Percentiles rank a stretch among this genome's conserved stretches.
These are phyloP conservation scores for Apteryx mantelli DNA, from an alignment of 2,113 vertebrate species.

Conservation along the genomic window DNA sequence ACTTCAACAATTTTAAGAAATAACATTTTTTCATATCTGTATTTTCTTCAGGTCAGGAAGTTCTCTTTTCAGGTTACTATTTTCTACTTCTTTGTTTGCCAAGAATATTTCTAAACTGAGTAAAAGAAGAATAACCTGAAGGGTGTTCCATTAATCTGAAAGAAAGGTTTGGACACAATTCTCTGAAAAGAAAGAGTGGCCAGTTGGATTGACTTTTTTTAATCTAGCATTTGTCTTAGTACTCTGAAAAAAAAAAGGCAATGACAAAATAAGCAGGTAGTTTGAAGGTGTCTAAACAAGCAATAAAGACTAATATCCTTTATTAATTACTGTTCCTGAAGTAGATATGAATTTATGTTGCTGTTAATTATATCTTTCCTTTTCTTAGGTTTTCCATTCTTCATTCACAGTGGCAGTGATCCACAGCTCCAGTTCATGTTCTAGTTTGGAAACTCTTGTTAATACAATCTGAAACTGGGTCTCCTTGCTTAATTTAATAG, in stretches of 20 bases:
- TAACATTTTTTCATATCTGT: neutral
- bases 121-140: neutral
- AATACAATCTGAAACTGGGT: constrained; percentile 16
- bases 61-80: neutral
- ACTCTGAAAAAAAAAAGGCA: constrained; percentile 44
- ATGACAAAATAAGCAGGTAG: constrained; percentile 13
- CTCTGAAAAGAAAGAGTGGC: neutral
- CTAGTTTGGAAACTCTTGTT: neutral
- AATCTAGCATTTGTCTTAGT: neutral
- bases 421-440: neutral
- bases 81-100: neutral
- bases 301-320: neutral
- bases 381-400: constrained; percentile 17
- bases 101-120: neutral
- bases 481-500: neutral
- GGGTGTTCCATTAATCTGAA: neutral
- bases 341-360: neutral
- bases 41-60: neutral
- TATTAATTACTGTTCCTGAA: neutral
- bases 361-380: neutral
- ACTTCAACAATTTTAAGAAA: neutral
- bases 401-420: neutral
- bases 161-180: neutral
- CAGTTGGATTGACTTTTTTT: neutral
- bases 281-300: neutral